Evolutionary conservation across 2,113 vertebrate genomes (phyloP).

Genomic region (Lagopus leucura): DNA sequence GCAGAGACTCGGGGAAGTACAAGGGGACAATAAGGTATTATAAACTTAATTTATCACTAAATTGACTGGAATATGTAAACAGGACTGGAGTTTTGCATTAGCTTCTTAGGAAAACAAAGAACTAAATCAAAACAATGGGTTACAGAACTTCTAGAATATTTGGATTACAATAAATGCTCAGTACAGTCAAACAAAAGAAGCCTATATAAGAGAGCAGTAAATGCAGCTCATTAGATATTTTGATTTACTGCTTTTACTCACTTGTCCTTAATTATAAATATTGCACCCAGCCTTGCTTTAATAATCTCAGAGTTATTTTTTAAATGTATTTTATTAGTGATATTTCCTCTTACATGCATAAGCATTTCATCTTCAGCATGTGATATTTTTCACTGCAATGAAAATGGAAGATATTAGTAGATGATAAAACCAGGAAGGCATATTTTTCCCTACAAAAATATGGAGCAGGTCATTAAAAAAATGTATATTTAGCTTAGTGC

Average conservation of each 20-base stretch:
- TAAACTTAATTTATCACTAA: not conserved
- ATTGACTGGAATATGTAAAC: not conserved
- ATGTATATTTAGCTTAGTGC: slow-evolving; percentile 59
- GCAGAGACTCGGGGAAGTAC: slow-evolving; percentile 90
- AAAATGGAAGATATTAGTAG: not conserved
- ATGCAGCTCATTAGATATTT: not conserved
- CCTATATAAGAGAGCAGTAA: not conserved
- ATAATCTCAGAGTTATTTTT: not conserved
- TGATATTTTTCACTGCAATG: not conserved
- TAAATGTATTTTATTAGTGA: not conserved
- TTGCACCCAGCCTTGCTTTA: not conserved
- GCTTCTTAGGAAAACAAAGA: not conserved
- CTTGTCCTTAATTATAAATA: not conserved
- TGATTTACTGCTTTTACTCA: not conserved
- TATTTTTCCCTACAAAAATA: slow-evolving; percentile 5
- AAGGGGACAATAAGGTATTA: slow-evolving; percentile 96
- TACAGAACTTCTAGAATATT: slow-evolving; percentile 11
- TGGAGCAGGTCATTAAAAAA: slow-evolving; percentile 47
- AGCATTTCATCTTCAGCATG: not conserved
- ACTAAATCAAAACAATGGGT: not conserved
- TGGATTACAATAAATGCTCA: not conserved
- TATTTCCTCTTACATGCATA: not conserved
- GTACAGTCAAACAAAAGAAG: not conserved
- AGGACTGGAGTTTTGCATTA: not conserved
- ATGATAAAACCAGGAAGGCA: not conserved